Base-by-base conservation (phyloP, 2,888 invertebrate genomes). In the Platycnemis pennipes region DNA sequence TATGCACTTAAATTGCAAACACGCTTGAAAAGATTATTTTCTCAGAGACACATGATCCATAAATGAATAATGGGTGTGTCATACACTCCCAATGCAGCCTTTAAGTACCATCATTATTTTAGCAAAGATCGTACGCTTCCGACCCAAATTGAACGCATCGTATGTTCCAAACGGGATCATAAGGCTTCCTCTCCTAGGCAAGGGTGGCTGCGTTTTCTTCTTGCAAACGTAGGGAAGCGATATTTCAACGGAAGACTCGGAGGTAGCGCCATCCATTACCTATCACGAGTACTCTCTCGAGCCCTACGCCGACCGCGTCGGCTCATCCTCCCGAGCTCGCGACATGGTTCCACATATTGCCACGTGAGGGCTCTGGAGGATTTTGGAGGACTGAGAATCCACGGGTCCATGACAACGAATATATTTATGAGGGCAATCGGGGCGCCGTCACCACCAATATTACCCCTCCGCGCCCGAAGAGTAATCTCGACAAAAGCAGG, bases 381-480 rank as follows among this genome's bases (percentile, higher is more conserved):
- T 77, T 77, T 37, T 7, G 77, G 77, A 31, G 37, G 77, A 77
- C 31, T 8, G 22, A 37, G 77, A 77, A 77, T 77, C 77, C 77
- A 37, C 77, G 11, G n/a, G 77, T 37, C 77, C 77, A 37, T 77
- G 77, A 77, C 77, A 77, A 37, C 77, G 77, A 77, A 77, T 77
- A 77, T 77, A 77, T 77, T 77, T 77, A 77, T 77, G 77, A 37
- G 77, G 77, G 77, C 77, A 77, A 77, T 77, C 77, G 77, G 77
- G 77, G 31, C 37, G 31, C 77, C 77, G 77, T 77, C 77, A 77
- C 77, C 77, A 77, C 77, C 77, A 77, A 77, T 77, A 77, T 77
- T 77, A 77, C 77, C 77, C 77, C 77, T 11, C 16, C 77, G 77
- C 77, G 37, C 77, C 31, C 77, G 77, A 77, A 77, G 77, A 77